Percentiles rank a stretch among this genome's conserved stretches.
Conservation (phyloP, 2,113 vertebrate genomes). For the Madoqua kirkii region DNA sequence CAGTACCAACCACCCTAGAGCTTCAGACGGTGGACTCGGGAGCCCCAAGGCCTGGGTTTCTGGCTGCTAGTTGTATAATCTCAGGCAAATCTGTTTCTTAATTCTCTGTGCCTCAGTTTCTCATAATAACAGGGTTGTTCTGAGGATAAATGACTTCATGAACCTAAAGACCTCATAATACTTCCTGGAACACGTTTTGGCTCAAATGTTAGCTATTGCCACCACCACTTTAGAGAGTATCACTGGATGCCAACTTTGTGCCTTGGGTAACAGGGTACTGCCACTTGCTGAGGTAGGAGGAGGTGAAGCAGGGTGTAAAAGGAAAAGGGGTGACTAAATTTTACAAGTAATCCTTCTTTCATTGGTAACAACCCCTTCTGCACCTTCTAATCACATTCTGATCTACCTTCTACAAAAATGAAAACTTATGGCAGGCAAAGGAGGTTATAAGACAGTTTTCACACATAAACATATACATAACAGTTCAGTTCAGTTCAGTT, state of each 20-base stretch:
- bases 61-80: neutral
- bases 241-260: neutral
- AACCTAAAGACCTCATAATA: neutral
- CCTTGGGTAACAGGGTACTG: neutral
- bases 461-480: neutral
- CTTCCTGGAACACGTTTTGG: neutral
- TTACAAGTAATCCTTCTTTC: neutral
- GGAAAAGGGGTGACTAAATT: neutral
- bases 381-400: neutral
- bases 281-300: neutral
- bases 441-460: neutral
- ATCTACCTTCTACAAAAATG: neutral
- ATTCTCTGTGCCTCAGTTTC: neutral
- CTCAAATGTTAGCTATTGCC: neutral
- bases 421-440: neutral
- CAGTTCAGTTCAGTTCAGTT: neutral
- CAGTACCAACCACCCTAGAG: neutral
- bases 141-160: neutral
- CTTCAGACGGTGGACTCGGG: neutral
- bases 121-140: neutral
- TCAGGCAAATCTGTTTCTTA: neutral
- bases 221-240: neutral
- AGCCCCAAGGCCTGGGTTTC: neutral
- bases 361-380: neutral
- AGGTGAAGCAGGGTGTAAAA: neutral